phyloP scores from a whole-genome alignment of 2,888 invertebrate species.

The Molorchus minor region DNA sequence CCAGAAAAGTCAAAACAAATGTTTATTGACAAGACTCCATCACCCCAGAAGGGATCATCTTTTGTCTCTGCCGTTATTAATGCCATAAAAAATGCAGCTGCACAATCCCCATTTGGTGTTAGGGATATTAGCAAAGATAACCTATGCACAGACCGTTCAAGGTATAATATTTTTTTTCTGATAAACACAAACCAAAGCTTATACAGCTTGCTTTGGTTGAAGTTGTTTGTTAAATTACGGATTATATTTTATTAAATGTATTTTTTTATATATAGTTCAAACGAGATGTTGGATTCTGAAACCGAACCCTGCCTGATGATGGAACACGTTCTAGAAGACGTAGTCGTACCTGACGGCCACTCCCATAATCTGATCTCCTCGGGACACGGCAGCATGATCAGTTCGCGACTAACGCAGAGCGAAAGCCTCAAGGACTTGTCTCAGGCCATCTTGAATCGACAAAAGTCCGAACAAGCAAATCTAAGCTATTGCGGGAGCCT shows the following conservation, averaged over 20 bases:
- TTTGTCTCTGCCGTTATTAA: conserved; percentile 79
- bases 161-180: conserved; percentile 48
- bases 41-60: conserved; percentile 72
- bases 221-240: too few relatives aligned
- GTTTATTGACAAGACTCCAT: conserved; percentile 60
- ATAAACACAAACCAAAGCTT: too few relatives aligned
- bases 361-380: conserved; percentile 75
- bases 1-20: conserved; percentile 65
- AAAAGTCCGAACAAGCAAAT: conserved; percentile 59
- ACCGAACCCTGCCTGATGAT: conserved; percentile 85
- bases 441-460: conserved; percentile 78
- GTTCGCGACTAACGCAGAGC: conserved; percentile 58
- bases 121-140: conserved; percentile 56
- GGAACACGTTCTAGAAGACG: conserved; percentile 77
- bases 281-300: conserved; percentile 82
- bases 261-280: conserved; percentile 66
- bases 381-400: conserved; percentile 66
- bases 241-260: too few relatives aligned
- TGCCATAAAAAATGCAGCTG: conserved; percentile 65
- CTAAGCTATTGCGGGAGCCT: conserved; percentile 60
- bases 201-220: too few relatives aligned
- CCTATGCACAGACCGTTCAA: conserved; percentile 49
- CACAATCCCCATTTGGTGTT: conserved; percentile 40
- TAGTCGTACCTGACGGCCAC: conserved; percentile 70
- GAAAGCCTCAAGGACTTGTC: conserved; percentile 82